Evolutionary conservation across 2,888 invertebrate genomes (phyloP).

Genomic region (Catocala sponsa): DNA sequence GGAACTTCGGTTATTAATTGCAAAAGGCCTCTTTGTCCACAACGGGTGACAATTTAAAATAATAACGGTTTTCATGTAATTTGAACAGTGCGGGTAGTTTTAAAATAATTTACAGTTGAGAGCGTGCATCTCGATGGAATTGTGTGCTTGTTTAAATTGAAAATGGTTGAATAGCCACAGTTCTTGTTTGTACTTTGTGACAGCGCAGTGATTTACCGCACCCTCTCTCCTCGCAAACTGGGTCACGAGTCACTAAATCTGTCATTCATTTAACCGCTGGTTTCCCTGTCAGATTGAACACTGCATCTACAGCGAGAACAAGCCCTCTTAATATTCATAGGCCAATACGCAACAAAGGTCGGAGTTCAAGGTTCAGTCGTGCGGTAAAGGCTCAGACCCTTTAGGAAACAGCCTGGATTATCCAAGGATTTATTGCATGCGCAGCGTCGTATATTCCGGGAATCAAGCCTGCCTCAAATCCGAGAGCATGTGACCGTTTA

Average conservation of each 20-base stretch:
- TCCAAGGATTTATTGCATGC: constrained; percentile 28
- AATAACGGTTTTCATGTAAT: constrained; percentile 14
- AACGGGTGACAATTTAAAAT: constrained; percentile 26
- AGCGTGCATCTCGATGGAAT: constrained; percentile 8
- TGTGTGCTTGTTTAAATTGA: constrained; percentile 24
- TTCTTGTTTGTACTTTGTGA: constrained; percentile 8
- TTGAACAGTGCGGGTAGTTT: constrained; percentile 6
- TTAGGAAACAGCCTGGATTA: constrained; percentile 6
- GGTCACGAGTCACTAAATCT: constrained; percentile 11
- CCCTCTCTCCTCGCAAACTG: background rate
- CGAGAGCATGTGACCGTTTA: constrained; percentile 25
- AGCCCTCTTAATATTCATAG: constrained; percentile 25
- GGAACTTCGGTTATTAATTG: constrained; percentile 26
- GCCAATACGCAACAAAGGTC: constrained; percentile 18
- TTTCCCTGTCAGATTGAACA: background rate
- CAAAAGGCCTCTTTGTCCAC: constrained; percentile 17
- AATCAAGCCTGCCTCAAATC: constrained; percentile 16
- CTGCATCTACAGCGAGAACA: background rate
- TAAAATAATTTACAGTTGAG: constrained; percentile 12
- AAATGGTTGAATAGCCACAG: constrained; percentile 22
- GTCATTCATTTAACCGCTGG: constrained; percentile 4
- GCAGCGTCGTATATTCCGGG: constrained; percentile 24
- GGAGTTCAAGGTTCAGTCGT: constrained; percentile 22
- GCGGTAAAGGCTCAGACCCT: constrained; percentile 10
- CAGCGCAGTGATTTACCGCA: constrained; percentile 14